These are phyloP conservation scores for Drosophila planitibia DNA, from an alignment of 2,888 invertebrate genomes.

Conservation along the genomic window DNA sequence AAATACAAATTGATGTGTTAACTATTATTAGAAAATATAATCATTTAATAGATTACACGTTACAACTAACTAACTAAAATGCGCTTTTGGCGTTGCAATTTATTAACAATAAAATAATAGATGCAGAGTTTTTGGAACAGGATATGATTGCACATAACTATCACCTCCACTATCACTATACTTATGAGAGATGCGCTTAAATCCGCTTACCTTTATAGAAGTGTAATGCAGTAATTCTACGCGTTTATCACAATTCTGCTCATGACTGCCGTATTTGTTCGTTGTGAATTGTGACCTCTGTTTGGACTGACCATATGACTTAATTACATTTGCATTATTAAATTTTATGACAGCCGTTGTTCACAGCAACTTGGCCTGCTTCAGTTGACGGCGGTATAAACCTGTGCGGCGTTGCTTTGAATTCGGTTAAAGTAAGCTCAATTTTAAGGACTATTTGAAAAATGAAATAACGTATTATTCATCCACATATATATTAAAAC, in stretches of 20 bases:
- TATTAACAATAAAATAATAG: constrained; percentile 39
- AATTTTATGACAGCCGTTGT: constrained; percentile 81
- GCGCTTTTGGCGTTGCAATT: constrained; percentile 13
- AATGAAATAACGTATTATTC: not conserved
- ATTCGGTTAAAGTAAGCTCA: not conserved
- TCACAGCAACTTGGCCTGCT: constrained; percentile 41
- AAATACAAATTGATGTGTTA: not conserved
- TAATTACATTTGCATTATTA: constrained; percentile 84
- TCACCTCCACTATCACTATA: not conserved
- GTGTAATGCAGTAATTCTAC: constrained; percentile 34
- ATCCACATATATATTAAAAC: not conserved
- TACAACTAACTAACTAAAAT: not conserved
- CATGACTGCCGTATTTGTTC: constrained; percentile 8
- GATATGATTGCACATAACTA: constrained; percentile 18
- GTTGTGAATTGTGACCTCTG: constrained; percentile 27
- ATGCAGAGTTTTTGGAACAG: constrained; percentile 12
- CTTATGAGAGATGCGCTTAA: not conserved
- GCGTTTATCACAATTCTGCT: not conserved
- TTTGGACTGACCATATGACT: constrained; percentile 66
- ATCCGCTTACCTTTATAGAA: not conserved
- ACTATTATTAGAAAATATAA: not conserved
- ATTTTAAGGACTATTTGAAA: constrained; percentile 4
- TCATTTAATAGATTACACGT: not conserved
- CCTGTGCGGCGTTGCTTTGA: constrained; percentile 38
- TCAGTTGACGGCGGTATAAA: constrained; percentile 3